These are phyloP conservation scores for Clarias batrachus DNA, from an alignment of 2,113 vertebrate species.

Conservation along the genomic window DNA sequence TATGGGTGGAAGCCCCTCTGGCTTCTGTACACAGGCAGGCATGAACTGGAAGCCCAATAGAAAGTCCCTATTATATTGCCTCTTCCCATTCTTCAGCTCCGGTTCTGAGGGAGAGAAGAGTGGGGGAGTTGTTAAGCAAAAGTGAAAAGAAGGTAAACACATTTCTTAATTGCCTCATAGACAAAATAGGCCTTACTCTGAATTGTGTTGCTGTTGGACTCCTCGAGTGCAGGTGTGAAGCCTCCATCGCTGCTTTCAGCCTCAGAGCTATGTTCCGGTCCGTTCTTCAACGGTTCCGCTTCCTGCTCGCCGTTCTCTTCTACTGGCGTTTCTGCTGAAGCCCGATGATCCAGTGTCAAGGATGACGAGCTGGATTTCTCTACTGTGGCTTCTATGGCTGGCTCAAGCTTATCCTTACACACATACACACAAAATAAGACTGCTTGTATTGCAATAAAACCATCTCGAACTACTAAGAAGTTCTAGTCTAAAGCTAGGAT, in stretches of 20 bases:
- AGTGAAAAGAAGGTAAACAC: conserved; percentile 49
- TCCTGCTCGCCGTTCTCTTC: conserved; percentile 90
- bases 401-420: conserved; percentile 42
- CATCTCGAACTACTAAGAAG: neutral
- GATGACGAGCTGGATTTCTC: conserved; percentile 58
- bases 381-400: conserved; percentile 50
- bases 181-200: conserved; percentile 30
- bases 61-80: conserved; percentile 88
- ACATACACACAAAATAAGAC: neutral
- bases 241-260: conserved; percentile 78
- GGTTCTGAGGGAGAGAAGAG: conserved; percentile 57
- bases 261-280: conserved; percentile 81
- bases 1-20: conserved; percentile 92
- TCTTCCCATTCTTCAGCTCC: conserved; percentile 81
- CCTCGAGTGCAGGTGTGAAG: conserved; percentile 68
- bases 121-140: neutral
- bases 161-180: neutral
- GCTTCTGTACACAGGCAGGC: conserved; percentile 90
- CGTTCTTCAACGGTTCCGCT: conserved; percentile 81
- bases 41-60: conserved; percentile 94
- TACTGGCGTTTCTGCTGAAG: conserved; percentile 48
- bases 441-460: neutral
- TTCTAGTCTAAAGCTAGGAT: neutral
- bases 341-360: conserved; percentile 43
- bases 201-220: conserved; percentile 70